Conservation (phyloP, 1,140 invertebrate genomes). For the Drosophila saltans region DNA sequence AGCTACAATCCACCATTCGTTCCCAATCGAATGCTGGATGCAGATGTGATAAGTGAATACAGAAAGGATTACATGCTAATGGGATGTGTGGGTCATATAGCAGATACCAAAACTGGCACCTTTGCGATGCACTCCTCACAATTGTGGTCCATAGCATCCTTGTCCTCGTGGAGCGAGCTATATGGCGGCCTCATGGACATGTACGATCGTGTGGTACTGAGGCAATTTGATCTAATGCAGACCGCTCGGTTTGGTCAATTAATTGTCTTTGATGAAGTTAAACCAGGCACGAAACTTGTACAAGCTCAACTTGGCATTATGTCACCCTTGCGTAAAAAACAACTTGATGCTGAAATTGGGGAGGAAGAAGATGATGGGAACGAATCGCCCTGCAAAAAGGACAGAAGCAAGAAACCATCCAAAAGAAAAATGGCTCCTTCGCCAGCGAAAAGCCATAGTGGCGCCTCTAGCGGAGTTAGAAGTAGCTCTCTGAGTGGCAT, state of each 20-base stretch:
- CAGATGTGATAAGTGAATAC: conserved; percentile 1
- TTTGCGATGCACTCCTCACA: conserved; percentile 57
- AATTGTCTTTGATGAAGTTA: conserved; percentile 36
- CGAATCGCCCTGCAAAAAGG: not conserved
- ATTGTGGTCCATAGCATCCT: conserved; percentile 50
- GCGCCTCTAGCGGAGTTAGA: not conserved
- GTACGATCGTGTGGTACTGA: conserved; percentile 44
- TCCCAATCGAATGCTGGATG: conserved; percentile 45
- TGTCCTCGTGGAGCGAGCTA: conserved; percentile 47
- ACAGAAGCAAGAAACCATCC: not conserved
- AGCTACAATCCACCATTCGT: conserved; percentile 46
- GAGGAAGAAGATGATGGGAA: not conserved
- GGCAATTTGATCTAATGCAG: conserved; percentile 34
- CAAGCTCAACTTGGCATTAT: conserved; percentile 30
- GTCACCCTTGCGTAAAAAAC: conserved; percentile 7
- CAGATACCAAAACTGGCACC: conserved; percentile 28
- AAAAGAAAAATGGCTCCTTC: not conserved
- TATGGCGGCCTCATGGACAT: conserved; percentile 47
- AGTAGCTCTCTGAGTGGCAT: not conserved
- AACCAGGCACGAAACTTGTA: not conserved
- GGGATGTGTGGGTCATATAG: conserved; percentile 30
- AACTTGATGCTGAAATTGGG: not conserved
- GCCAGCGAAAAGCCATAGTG: not conserved
- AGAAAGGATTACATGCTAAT: conserved; percentile 33
- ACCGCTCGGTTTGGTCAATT: conserved; percentile 46